Evolutionary conservation across 2,888 invertebrate genomes (phyloP).

Genomic region (Plebejus anna): DNA sequence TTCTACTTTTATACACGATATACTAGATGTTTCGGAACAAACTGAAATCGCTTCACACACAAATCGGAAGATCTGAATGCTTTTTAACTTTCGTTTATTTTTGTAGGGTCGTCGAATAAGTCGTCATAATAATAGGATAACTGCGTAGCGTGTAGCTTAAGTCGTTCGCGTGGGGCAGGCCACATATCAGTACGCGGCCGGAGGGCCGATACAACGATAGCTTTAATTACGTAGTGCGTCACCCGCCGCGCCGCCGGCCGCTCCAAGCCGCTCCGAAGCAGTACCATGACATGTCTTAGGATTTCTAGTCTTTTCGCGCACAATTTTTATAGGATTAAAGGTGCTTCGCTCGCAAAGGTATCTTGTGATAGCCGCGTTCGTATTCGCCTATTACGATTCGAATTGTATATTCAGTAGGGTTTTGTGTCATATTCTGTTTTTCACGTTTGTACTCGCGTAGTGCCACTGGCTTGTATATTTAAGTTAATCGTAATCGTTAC

Average conservation of each 20-base stretch:
- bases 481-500: conserved; percentile 52
- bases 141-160: conserved; percentile 25
- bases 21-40: conserved; percentile 26
- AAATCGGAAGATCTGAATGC: conserved; percentile 22
- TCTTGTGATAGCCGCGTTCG: conserved; percentile 65
- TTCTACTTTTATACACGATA: conserved; percentile 39
- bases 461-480: conserved; percentile 71
- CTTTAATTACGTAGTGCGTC: conserved; percentile 53
- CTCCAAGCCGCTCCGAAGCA: conserved; percentile 14
- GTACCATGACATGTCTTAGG: conserved; percentile 46
- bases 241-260: conserved; percentile 13
- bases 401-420: conserved; percentile 56
- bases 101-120: conserved; percentile 15
- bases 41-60: conserved; percentile 4
- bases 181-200: conserved; percentile 46
- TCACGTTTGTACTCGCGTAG: conserved; percentile 65
- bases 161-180: conserved; percentile 24
- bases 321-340: conserved; percentile 64
- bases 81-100: neutral
- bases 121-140: conserved; percentile 29
- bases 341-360: conserved; percentile 69
- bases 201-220: conserved; percentile 55
- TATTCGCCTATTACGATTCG: conserved; percentile 55
- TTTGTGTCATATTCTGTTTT: conserved; percentile 71
- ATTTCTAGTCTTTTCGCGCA: conserved; percentile 76